Percentiles rank a stretch among this genome's conserved stretches.
phyloP scores from a whole-genome alignment of 2,797 vertebrate species.

The Jordanella pulchra region DNA sequence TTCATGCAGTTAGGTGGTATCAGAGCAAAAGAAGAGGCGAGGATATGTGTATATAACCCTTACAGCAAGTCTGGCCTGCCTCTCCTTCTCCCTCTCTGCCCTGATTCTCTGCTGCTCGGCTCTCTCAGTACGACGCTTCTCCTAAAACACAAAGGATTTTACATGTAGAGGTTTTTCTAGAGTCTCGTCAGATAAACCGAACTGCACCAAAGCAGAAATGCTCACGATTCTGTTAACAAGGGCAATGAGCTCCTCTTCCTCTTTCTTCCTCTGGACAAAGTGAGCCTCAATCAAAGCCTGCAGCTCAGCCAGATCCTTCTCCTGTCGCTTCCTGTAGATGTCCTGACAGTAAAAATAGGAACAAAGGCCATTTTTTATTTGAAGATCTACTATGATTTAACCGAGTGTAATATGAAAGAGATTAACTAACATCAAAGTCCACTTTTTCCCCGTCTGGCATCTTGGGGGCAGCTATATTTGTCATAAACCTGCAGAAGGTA shows the following conservation, averaged over 20 bases:
- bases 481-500: conserved; percentile 71
- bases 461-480: conserved; percentile 86
- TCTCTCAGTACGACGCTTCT: conserved; percentile 94
- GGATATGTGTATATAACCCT: conserved; percentile 24
- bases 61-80: conserved; percentile 91
- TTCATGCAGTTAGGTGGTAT: neutral
- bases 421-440: conserved; percentile 93
- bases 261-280: conserved; percentile 94
- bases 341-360: conserved; percentile 79
- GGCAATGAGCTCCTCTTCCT: conserved; percentile 92
- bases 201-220: conserved; percentile 40
- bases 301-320: conserved; percentile 95
- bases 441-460: conserved; percentile 98
- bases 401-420: neutral
- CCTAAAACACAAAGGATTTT: conserved; percentile 73
- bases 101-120: conserved; percentile 92
- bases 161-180: neutral
- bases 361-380: neutral
- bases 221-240: conserved; percentile 94
- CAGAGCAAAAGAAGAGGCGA: neutral
- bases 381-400: neutral
- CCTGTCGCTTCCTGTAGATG: conserved; percentile 96
- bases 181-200: neutral
- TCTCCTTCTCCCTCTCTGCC: conserved; percentile 92
- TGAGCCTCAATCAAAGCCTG: conserved; percentile 96